These are phyloP conservation scores for Erythrocercus mccallii DNA, from an alignment of 2,113 vertebrate genomes.

Conservation along the genomic window DNA sequence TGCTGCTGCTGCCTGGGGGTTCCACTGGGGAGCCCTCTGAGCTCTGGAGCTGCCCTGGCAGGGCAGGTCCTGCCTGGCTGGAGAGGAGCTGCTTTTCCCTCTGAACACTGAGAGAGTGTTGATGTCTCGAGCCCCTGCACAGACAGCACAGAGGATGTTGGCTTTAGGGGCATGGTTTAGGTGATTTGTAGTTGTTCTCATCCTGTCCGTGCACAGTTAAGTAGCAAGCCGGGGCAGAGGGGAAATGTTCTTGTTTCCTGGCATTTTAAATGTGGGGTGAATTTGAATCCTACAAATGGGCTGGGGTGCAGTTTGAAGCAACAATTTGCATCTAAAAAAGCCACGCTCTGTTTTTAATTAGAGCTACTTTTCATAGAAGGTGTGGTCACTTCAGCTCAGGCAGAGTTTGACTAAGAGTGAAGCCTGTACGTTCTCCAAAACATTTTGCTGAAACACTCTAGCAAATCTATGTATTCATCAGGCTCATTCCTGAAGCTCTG, in stretches of 20 bases:
- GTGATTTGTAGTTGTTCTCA: background rate
- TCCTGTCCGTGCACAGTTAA: background rate
- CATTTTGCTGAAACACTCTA: background rate
- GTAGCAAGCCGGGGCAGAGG: background rate
- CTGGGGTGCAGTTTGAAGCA: background rate
- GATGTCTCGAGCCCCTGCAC: background rate
- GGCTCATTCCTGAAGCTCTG: constrained; percentile 15
- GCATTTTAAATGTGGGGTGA: background rate
- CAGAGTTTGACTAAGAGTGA: background rate
- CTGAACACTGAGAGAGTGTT: background rate
- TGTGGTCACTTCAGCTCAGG: constrained; percentile 38
- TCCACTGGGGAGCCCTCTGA: background rate
- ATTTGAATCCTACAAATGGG: background rate
- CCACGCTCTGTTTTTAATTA: constrained; percentile 45
- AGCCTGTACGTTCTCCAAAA: background rate
- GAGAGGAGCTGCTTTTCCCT: background rate
- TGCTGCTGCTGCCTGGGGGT: background rate
- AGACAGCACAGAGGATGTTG: background rate
- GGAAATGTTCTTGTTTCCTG: background rate
- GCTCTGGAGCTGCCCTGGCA: background rate
- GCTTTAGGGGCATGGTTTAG: background rate
- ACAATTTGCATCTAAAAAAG: constrained; percentile 15
- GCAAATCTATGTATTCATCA: constrained; percentile 14
- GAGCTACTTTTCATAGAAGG: constrained; percentile 43
- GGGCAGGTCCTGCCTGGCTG: background rate